A percentile compares a stretch with the other conserved stretches of the same genome.
phyloP scores from a whole-genome alignment of 1,140 invertebrate genomes.

The Xylocopa sonorina region DNA sequence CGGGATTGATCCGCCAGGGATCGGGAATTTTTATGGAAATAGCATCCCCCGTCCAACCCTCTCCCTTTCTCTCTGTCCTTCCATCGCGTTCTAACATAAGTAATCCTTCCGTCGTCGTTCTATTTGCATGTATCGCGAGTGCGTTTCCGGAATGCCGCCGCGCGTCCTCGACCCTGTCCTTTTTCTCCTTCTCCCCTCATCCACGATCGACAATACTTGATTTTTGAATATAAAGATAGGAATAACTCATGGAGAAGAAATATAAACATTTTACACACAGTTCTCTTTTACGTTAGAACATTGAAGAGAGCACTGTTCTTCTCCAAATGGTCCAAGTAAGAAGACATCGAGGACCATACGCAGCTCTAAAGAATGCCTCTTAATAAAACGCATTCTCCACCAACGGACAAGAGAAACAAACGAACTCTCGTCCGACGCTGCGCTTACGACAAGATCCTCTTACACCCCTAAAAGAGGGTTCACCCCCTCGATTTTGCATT shows the following conservation, averaged over 20 bases:
- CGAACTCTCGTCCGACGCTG: no score
- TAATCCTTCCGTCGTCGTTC: slow-evolving; percentile 44
- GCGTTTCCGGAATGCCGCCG: slow-evolving; percentile 36
- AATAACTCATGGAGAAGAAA: slow-evolving; percentile 2
- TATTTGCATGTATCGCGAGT: slow-evolving; percentile 48
- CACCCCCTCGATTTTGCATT: slow-evolving; percentile 16
- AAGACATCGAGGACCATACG: no score
- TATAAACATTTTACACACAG: no score
- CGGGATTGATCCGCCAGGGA: slow-evolving; percentile 48
- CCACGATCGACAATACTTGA: slow-evolving; percentile 15
- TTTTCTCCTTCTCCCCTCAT: neutral
- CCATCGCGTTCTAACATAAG: slow-evolving; percentile 34
- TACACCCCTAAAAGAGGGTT: neutral
- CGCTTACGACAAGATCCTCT: slow-evolving; percentile 20
- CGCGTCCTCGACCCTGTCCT: neutral
- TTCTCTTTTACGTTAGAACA: no score
- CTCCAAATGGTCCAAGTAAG: no score
- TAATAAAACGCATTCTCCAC: no score
- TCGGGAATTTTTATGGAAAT: slow-evolving; percentile 51
- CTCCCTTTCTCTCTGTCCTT: neutral
- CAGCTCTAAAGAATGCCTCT: no score
- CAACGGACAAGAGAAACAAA: neutral
- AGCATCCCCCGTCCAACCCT: neutral
- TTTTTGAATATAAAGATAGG: neutral
- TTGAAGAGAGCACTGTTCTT: no score